Conservation (phyloP, 1,140 invertebrate species). For the Anoplophora glabripennis region DNA sequence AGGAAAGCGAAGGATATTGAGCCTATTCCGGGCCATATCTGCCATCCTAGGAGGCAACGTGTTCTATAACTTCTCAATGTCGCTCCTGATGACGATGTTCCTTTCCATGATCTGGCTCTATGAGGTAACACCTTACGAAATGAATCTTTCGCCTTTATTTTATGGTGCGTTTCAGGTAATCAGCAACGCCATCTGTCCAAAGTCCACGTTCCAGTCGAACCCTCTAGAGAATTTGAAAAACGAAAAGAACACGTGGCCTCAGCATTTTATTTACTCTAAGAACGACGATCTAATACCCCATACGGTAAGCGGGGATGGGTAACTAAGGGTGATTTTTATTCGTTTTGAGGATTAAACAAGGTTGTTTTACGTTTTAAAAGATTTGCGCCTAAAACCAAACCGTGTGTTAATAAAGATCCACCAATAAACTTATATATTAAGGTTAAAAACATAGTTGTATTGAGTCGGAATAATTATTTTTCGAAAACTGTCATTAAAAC, state of each 20-base stretch:
- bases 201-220: constrained; percentile 46
- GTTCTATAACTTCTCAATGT: constrained; percentile 55
- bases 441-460: too few relatives aligned
- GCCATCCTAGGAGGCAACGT: constrained; percentile 58
- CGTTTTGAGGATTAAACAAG: too few relatives aligned
- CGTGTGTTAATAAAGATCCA: too few relatives aligned
- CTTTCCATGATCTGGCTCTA: constrained; percentile 60
- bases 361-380: too few relatives aligned
- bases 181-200: constrained; percentile 42
- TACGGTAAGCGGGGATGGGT: constrained; percentile 48
- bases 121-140: constrained; percentile 49
- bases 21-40: constrained; percentile 58
- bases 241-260: constrained; percentile 58
- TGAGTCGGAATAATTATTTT: too few relatives aligned
- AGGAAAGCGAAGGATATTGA: constrained; percentile 58
- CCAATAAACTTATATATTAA: too few relatives aligned
- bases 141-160: too few relatives aligned
- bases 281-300: constrained; percentile 62
- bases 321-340: too few relatives aligned
- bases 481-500: too few relatives aligned
- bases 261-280: constrained; percentile 73
- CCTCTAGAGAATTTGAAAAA: constrained; percentile 51
- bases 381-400: too few relatives aligned
- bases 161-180: constrained; percentile 37
- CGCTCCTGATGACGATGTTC: constrained; percentile 56